Conservation (phyloP, 2,797 vertebrate genomes). For the Geotrypetes seraphini region DNA sequence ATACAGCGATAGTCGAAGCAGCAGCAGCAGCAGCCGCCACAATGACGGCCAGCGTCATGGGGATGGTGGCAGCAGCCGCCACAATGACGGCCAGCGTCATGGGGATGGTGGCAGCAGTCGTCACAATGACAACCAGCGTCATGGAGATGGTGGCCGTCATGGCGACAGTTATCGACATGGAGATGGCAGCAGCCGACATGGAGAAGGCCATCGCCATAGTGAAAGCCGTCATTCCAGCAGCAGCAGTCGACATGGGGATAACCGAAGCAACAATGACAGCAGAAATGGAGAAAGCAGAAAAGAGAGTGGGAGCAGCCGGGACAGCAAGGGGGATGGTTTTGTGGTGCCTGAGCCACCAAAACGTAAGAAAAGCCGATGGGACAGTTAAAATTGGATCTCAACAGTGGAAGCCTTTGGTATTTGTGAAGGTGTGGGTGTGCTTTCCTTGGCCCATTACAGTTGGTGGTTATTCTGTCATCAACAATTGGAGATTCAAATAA, state of each 20-base stretch:
- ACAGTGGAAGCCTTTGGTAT: no score
- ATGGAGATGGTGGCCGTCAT: slow-evolving; percentile 34
- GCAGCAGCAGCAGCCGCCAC: slow-evolving; percentile 37
- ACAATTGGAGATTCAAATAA: no score
- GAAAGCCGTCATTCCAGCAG: slow-evolving; percentile 17
- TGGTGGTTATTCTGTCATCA: no score
- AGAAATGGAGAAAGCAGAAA: slow-evolving; percentile 33
- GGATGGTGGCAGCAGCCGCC: slow-evolving; percentile 32
- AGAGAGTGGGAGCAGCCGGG: slow-evolving; percentile 42
- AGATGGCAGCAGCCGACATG: slow-evolving; percentile 57
- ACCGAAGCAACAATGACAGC: slow-evolving; percentile 32
- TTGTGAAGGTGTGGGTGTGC: no score
- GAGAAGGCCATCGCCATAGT: slow-evolving; percentile 37
- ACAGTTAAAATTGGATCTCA: no score
- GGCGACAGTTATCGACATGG: slow-evolving; percentile 30
- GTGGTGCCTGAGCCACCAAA: slow-evolving; percentile 89
- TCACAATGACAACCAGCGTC: slow-evolving; percentile 38
- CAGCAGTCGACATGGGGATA: slow-evolving; percentile 39
- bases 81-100: slow-evolving; percentile 34
- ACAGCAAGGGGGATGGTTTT: slow-evolving; percentile 73
- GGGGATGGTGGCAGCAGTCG: slow-evolving; percentile 18
- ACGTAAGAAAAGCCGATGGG: slow-evolving; percentile 94
- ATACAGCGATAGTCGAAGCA: slow-evolving; percentile 19
- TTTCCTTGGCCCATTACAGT: no score
- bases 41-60: slow-evolving; percentile 32